Percentiles rank a stretch among this genome's conserved stretches.
phyloP scores from a whole-genome alignment of 2,888 invertebrate genomes.

The Volucella zonaria region DNA sequence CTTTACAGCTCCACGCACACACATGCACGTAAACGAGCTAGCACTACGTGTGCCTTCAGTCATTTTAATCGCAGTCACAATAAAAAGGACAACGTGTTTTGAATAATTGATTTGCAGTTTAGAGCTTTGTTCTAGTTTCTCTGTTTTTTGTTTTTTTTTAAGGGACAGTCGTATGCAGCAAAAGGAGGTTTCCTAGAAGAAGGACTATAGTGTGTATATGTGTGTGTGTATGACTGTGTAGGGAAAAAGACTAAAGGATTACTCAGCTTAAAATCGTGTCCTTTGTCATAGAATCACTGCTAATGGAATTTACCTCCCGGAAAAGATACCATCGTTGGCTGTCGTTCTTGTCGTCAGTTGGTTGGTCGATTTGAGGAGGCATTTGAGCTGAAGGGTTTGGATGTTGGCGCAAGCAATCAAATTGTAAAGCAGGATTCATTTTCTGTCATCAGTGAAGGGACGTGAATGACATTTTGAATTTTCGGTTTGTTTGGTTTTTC shows the following conservation, averaged over 20 bases:
- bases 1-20: neutral
- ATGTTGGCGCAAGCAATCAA: conserved; percentile 65
- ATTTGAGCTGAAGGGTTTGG: no score
- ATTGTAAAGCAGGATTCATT: conserved; percentile 70
- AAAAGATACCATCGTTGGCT: conserved; percentile 2
- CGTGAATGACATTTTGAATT: conserved; percentile 69
- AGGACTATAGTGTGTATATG: neutral
- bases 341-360: neutral
- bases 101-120: conserved; percentile 72
- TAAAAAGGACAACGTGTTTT: conserved; percentile 70
- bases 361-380: conserved; percentile 1
- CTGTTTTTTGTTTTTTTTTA: neutral
- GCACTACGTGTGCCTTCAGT: conserved; percentile 10
- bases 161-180: conserved; percentile 1
- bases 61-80: conserved; percentile 68
- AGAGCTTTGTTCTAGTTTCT: conserved; percentile 54
- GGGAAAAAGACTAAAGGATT: conserved; percentile 58
- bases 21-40: neutral
- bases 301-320: conserved; percentile 65
- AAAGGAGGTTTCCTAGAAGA: conserved; percentile 12
- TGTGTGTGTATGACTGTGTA: no score
- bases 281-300: conserved; percentile 71
- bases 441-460: conserved; percentile 69
- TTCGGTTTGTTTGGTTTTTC: neutral
- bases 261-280: conserved; percentile 69